These are phyloP conservation scores for Polydrusus tereticollis DNA, from an alignment of 2,888 invertebrate species.

Conservation along the genomic window DNA sequence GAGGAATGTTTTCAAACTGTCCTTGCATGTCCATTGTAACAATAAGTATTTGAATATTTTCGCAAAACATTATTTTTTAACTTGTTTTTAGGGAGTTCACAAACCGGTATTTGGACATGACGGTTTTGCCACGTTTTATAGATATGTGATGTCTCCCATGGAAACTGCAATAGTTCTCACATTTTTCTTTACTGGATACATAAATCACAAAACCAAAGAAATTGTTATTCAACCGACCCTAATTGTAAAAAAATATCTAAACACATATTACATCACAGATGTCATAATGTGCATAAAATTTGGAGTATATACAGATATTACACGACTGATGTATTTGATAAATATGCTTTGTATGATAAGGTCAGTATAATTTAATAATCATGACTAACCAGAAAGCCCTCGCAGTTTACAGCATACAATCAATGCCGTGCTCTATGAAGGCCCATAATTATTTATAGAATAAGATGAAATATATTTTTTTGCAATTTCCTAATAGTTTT, in stretches of 20 bases:
- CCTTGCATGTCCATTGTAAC: no score
- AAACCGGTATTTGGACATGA: conserved; percentile 8
- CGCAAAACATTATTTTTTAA: no score
- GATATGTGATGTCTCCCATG: conserved; percentile 31
- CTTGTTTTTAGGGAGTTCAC: conserved; percentile 8
- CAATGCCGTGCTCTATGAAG: no score
- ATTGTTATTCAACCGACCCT: conserved; percentile 35
- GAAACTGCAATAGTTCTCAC: conserved; percentile 5
- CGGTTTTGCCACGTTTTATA: conserved; percentile 23
- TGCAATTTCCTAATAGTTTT: no score
- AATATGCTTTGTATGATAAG: conserved; percentile 39
- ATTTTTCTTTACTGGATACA: conserved; percentile 40
- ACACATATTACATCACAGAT: conserved; percentile 38
- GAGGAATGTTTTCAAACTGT: no score
- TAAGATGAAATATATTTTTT: no score
- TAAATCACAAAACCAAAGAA: conserved; percentile 32
- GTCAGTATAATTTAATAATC: conserved; percentile 16
- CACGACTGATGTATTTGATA: conserved; percentile 28
- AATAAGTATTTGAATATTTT: no score
- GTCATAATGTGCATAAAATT: conserved; percentile 36
- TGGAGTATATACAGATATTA: conserved; percentile 30
- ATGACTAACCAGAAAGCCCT: no score
- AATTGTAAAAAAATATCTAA: conserved; percentile 35
- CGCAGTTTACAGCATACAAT: no score
- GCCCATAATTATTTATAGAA: no score